phyloP scores from a whole-genome alignment of 2,113 vertebrate species.

The Herpetotheres cachinnans region DNA sequence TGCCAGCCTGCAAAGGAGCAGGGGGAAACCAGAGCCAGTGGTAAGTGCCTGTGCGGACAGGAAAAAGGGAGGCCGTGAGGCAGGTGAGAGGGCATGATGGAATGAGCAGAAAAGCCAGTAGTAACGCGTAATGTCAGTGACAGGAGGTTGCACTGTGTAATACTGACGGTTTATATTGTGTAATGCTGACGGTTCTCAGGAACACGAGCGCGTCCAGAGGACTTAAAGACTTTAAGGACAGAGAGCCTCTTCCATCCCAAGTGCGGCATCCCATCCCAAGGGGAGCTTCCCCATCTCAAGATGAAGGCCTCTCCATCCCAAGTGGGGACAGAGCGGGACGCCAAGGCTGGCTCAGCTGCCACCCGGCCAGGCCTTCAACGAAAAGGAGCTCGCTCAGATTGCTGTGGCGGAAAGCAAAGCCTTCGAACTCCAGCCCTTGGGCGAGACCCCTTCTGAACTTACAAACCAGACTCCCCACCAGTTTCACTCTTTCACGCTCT shows the following conservation, averaged over 20 bases:
- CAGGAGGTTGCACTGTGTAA: no score
- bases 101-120: background rate
- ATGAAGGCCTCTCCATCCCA: background rate
- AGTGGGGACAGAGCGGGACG: background rate
- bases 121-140: no score
- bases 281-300: background rate
- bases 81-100: no score
- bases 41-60: background rate
- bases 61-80: background rate
- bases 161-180: no score
- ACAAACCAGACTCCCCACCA: background rate
- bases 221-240: no score
- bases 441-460: background rate
- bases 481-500: background rate
- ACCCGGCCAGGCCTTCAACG: background rate
- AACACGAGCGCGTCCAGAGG: background rate
- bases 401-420: background rate
- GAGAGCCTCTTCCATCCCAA: no score
- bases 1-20: background rate
- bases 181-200: no score
- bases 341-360: background rate
- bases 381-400: accelerated
- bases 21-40: background rate
- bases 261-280: no score
- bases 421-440: background rate